A percentile compares a stretch with the other conserved stretches of the same genome.
Evolutionary conservation across 2,797 vertebrate genomes (phyloP).

Genomic region (Alcedo quadribrachys): DNA sequence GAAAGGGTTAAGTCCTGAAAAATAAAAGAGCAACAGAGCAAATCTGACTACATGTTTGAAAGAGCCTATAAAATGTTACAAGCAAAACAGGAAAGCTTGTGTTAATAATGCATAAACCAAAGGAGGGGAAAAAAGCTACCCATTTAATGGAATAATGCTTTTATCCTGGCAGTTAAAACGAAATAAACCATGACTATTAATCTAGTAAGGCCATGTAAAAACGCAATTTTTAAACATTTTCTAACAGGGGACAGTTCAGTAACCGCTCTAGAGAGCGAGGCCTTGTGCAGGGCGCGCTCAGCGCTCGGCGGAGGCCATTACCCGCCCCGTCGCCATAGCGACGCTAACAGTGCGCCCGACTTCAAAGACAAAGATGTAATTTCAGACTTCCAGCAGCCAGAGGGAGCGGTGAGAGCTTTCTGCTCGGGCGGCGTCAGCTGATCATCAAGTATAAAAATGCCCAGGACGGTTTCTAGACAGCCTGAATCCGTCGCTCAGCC

Average conservation of each 20-base stretch:
- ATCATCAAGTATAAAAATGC: constrained; percentile 88
- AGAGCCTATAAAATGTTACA: constrained; percentile 83
- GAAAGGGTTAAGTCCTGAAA: constrained; percentile 76
- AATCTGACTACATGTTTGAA: constrained; percentile 78
- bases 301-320: constrained; percentile 81
- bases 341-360: constrained; percentile 88
- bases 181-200: constrained; percentile 81
- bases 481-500: constrained; percentile 48
- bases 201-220: constrained; percentile 75
- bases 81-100: constrained; percentile 82
- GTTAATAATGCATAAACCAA: constrained; percentile 85
- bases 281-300: constrained; percentile 64
- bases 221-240: constrained; percentile 78
- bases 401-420: constrained; percentile 88
- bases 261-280: constrained; percentile 76
- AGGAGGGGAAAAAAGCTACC: constrained; percentile 11
- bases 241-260: constrained; percentile 70
- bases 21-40: constrained; percentile 75
- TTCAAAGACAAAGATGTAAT: constrained; percentile 97
- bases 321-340: constrained; percentile 88
- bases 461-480: constrained; percentile 78
- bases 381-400: constrained; percentile 95
- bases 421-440: constrained; percentile 76
- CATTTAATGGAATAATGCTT: constrained; percentile 81
- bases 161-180: constrained; percentile 76